Base-by-base conservation (phyloP, 2,113 vertebrate genomes). In the Oreamnos americanus region DNA sequence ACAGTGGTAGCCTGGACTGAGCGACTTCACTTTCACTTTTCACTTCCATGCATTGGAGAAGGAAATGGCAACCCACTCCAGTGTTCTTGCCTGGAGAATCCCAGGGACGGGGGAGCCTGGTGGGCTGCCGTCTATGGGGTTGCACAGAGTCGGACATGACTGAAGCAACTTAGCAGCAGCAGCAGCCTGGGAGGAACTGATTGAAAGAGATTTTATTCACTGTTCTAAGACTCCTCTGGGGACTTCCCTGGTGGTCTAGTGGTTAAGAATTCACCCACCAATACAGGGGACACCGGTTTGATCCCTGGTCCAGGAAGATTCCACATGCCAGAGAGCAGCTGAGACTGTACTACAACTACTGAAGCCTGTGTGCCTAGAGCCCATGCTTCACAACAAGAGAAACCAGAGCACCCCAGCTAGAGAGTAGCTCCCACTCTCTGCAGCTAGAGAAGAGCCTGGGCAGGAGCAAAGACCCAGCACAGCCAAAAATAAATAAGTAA, bases 141-240 rank as follows among this genome's bases (percentile, higher is more conserved):
- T 1, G 21, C 28, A 62, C 60, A 62, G 28, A 62, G 28, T 30
- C 1, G 0, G 14, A 62, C 60, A 62, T 0, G 6, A 62, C 28
- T 62, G 28, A 62, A 62, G 28, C 6, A 2, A 30, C 60, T 62
- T 23, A 89, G 53, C 30, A 30, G 60, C 60, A 62, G 58, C 58
- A 62, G 60, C 60, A 30, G 28, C 60, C 21, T 43, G 11, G 43
- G 5, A 51, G 5, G 16, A 88, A 89, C 0, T 74, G 71, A 49
- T 8, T 74, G 11, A 87, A 87, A 71, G 8, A 33, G 9, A 13
- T 14, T 82, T 33, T 39, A 19, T 16, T 49, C 55, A 78, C 33
- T 60, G 55, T 45, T 43, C 67, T 33, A 51, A 93, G 58, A 43
- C 36, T 51, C 55, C 33, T 60, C 17, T 33, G 57, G 23, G 71